Base-by-base conservation (phyloP, 2,113 vertebrate species). In the Onychorhynchus coronatus region DNA sequence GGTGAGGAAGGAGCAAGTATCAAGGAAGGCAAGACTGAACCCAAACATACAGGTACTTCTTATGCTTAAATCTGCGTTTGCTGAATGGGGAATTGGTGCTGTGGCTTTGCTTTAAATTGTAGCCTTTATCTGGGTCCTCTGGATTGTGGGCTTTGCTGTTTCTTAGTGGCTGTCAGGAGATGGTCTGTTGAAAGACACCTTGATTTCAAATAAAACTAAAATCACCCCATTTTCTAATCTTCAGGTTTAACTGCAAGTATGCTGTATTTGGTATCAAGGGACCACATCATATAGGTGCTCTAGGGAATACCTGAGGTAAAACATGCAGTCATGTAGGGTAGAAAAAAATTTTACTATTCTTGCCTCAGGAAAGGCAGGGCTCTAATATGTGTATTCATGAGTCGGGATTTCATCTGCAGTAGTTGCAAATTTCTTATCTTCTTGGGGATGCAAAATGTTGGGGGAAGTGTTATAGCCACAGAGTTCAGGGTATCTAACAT, bases 361-460 rank as follows among this genome's bases (percentile, higher is more conserved):
- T 37, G 11, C 44, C 31, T 75, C n/a, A 28, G 73, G 42, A 67
- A 47, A 50, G 46, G 6, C n/a, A 52, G 30, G 13, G 17, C 37
- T 79, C 16, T 42, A 24, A 53, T 28, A 33, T 17, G 12, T 30
- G 5, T 22, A 70, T 70, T 46, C 8, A 49, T 0, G 0, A 59
- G 49, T 12, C 41, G 66, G 42, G 39, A 53, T 82, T 78, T 82
- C 9, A 35, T 79, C 49, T 61, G 37, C 0, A 5, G n/a, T 33
- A 46, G 28, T 21, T 65, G 20, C 1, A 1, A 24, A 61, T 39
- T 73, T 81, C 61, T 63, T 62, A 27, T 41, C 49, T 89, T 81
- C 44, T 24, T 23, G 20, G 31, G 16, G 20, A 67, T 84, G 9
- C 21, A 79, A 37, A 66, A 66, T 49, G 5, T 49, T n/a, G 8